Percentiles rank a stretch among this genome's conserved stretches.
Evolutionary conservation across 2,113 vertebrate species (phyloP).

Genomic region (Gadus macrocephalus): DNA sequence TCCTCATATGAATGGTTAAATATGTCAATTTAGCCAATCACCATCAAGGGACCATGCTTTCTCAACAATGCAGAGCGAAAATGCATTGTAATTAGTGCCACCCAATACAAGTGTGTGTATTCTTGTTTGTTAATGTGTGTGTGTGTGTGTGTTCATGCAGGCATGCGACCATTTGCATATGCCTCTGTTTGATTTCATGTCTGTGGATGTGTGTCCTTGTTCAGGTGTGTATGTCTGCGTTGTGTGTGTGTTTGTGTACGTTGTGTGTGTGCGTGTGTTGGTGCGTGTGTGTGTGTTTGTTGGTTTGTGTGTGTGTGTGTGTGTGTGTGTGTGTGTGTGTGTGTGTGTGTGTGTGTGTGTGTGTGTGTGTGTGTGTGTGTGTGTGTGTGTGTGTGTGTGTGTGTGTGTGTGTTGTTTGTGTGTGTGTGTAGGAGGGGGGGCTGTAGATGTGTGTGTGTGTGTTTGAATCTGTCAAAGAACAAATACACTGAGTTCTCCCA

Average conservation of each 20-base stretch:
- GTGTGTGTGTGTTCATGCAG: not conserved
- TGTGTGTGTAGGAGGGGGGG: not conserved
- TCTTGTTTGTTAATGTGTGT: not conserved
- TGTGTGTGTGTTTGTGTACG: slow-evolving; percentile 10
- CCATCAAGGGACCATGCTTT: too few species aligned
- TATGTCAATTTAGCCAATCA: slow-evolving; percentile 1
- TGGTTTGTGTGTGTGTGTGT: not conserved
- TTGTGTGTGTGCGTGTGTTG: too few species aligned
- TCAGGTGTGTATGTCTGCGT: not conserved
- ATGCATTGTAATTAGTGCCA: too few species aligned
- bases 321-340: slow-evolving; percentile 2
- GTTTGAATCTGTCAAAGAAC: not conserved
- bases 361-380: slow-evolving; percentile 7
- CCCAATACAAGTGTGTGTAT: too few species aligned
- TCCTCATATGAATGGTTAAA: not conserved
- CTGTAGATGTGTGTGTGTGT: not conserved
- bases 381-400: not conserved
- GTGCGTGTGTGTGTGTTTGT: not conserved
- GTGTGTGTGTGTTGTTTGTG: slow-evolving; percentile 3
- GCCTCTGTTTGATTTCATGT: slow-evolving; percentile 11
- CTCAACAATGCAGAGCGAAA: too few species aligned
- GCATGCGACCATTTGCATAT: not conserved
- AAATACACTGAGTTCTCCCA: too few species aligned
- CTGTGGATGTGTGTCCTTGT: not conserved
- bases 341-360: slow-evolving; percentile 20